Base-by-base conservation (phyloP, 2,888 invertebrate species). In the Diachrysia chrysitis region DNA sequence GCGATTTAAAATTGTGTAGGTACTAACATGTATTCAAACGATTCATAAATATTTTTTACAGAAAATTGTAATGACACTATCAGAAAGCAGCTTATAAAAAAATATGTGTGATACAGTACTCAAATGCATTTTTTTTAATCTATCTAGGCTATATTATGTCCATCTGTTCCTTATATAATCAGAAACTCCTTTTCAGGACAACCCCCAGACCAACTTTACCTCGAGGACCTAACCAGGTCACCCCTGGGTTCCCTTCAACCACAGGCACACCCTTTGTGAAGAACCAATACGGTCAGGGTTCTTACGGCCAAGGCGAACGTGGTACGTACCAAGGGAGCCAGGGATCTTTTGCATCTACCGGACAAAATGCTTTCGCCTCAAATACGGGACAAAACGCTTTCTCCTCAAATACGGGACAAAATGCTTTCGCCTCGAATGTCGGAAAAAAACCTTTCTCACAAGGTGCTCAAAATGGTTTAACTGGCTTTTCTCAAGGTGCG, bases 161-260 rank as follows among this genome's bases (percentile, higher is more conserved):
- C 32, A 32, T 32, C 10, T 32, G 32, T 32, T 32, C 32, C 10
- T 2, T 2, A 10, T n/a, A 16, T 67, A 67, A 65, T 23, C 6
- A 54, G n/a, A 12, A 2, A 2, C 9, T 25, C 60, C 19, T 72
- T 67, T 69, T 6, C 71, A 74, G 82, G 67, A 80, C 81, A 32
- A 76, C 85, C 29, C 66, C 83, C 3, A 86, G 85, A 63, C 88
- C 92, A 0, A 87, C 85, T 0, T 61, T 73, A 10, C 1, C 32
- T 10, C 32, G 32, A 9, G 32, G 29, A 0, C 87, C 90, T 2
- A 89, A 86, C 84, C 89, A 89, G 71, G 84, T 90, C 14, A 90
- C 91, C 83, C 83, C 2, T 5, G 29, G 32, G 0, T 32, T 88
- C 0, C 60, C n/a, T n/a, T n/a, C 84, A 21, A 66, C 78, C 29